These are phyloP conservation scores for Brachionus paranguensis DNA, from an alignment of 1,140 invertebrate species.

Conservation along the genomic window DNA sequence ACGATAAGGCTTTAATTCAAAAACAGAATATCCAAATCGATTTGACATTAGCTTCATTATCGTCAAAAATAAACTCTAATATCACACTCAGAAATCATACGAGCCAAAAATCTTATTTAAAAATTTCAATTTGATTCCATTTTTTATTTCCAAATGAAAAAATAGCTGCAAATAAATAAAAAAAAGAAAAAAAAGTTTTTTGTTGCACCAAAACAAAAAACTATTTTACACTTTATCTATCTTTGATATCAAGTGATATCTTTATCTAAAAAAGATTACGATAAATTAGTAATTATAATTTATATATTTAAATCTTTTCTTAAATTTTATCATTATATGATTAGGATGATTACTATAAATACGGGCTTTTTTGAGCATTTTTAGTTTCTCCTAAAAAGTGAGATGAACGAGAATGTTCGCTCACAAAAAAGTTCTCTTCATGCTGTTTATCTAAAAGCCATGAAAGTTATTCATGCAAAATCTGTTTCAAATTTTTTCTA, in stretches of 20 bases:
- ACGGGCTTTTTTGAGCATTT: not conserved
- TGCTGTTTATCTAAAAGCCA: not conserved
- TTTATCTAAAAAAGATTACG: conserved; percentile 39
- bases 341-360: conserved; percentile 35
- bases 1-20: not conserved
- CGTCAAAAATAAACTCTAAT: not conserved
- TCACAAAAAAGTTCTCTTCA: not conserved
- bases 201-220: not conserved
- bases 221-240: conserved; percentile 31
- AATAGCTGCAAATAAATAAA: not conserved
- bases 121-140: not conserved
- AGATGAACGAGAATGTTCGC: not conserved
- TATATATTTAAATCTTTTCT: conserved; percentile 37
- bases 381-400: not conserved
- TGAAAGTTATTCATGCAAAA: not conserved
- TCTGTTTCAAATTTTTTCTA: conserved; percentile 4
- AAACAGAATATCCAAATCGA: not conserved
- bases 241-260: conserved; percentile 39
- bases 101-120: not conserved
- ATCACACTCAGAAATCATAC: not conserved
- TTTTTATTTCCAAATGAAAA: not conserved
- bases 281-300: conserved; percentile 39
- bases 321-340: conserved; percentile 36
- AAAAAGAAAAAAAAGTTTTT: not conserved
- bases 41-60: not conserved